Evolutionary conservation across 2,888 invertebrate species (phyloP).

Genomic region (Lypha dubia): DNA sequence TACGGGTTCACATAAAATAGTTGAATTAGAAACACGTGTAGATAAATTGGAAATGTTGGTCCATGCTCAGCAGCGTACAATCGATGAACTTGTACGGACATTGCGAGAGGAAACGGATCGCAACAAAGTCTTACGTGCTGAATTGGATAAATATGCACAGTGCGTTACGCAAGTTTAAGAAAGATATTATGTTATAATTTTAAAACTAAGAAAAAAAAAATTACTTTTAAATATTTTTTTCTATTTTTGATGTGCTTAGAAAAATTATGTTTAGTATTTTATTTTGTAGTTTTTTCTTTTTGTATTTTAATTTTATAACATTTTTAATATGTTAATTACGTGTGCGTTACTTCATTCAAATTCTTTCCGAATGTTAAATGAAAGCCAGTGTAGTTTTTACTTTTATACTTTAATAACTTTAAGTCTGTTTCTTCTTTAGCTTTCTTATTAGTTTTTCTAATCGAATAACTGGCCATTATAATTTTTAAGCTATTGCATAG

Average conservation of each 20-base stretch:
- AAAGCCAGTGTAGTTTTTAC: constrained; percentile 57
- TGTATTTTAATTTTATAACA: constrained; percentile 41
- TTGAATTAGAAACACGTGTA: constrained; percentile 81
- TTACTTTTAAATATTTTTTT: constrained; percentile 48
- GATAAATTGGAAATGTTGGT: constrained; percentile 81
- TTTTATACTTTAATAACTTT: not conserved
- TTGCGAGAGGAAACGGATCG: constrained; percentile 87
- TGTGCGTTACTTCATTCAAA: constrained; percentile 32
- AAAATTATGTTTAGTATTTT: constrained; percentile 65
- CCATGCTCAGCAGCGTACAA: constrained; percentile 84
- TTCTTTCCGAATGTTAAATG: constrained; percentile 30
- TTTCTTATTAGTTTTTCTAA: constrained; percentile 7
- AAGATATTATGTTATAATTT: constrained; percentile 2
- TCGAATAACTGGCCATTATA: constrained; percentile 13
- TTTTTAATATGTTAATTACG: constrained; percentile 28
- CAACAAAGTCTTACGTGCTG: constrained; percentile 86
- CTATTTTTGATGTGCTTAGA: constrained; percentile 55
- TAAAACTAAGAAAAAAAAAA: constrained; percentile 15
- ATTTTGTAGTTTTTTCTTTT: constrained; percentile 28
- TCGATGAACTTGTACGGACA: constrained; percentile 87
- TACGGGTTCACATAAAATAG: constrained; percentile 74
- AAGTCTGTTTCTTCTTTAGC: constrained; percentile 21
- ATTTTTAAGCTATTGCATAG: constrained; percentile 4
- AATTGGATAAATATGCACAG: constrained; percentile 88
- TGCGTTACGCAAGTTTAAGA: constrained; percentile 88